Base-by-base conservation (phyloP, 2,888 invertebrate genomes). In the Thereva unica region DNA sequence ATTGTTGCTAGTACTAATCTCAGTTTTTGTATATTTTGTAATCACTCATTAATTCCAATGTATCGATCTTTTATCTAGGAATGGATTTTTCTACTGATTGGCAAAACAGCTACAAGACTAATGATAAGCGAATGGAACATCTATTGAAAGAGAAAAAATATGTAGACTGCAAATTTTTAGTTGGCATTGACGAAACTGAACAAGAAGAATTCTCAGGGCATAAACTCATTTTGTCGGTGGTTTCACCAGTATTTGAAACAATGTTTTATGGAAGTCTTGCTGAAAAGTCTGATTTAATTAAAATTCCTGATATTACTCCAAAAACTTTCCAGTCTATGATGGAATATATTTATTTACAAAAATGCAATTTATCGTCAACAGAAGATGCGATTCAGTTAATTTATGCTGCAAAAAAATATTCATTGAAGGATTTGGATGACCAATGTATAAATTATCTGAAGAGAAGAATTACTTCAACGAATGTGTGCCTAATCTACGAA, bases 181-280 rank as follows among this genome's bases (percentile, higher is more conserved):
- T 93, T 50, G 93, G 93, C 0, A 85, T 87, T 23, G 23, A 2
- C 6, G 89, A 90, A 74, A 88, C 90, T 0, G 87, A 89, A 75
- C 91, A 91, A 76, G 86, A 90, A 73, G 82, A 87, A 1, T 81
- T 93, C 38, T 84, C 87, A 64, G 55, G 55, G n/a, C 93, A 93
- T 78, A 92, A 92, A 78, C 79, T 93, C 42, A 85, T 93, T 68
- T 80, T 93, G 64, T 92, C 92, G 0, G 92, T 92, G 91, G 89
- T 92, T 0, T 92, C 92, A 70, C 93, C 93, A 0, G 93, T 93
- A 0, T 93, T 93, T 75, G 92, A 93, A 75, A 89, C 91, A 0
- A 93, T 93, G 93, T 93, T 93, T 76, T 92, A 84, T 75, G 93
- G 93, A 0, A 89, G 90, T 34, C 87, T 93, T 84, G 88, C 92